Evolutionary conservation across 2,888 invertebrate species (phyloP).

Genomic region (Octonoba sinensis): DNA sequence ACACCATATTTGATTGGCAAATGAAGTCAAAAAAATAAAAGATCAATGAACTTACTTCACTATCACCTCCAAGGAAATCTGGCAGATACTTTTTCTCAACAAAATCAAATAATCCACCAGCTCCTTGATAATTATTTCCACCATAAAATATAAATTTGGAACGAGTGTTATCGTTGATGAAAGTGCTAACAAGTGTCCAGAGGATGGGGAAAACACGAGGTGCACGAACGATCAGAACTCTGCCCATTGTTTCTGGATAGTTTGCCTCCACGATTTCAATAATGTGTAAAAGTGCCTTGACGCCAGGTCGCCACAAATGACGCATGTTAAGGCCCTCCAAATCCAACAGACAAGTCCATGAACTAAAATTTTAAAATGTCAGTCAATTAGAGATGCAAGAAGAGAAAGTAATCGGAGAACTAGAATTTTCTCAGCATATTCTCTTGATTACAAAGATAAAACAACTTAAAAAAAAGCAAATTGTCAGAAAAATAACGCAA

Average conservation of each 20-base stretch:
- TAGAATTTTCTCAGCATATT: too few species aligned
- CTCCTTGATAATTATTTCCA: conserved; percentile 85
- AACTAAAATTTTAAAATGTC: conserved; percentile 72
- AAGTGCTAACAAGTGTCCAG: conserved; percentile 94
- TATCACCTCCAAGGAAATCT: conserved; percentile 91
- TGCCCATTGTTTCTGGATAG: conserved; percentile 95
- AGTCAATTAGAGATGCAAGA: neutral
- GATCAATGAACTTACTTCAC: conserved; percentile 81
- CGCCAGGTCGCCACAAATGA: conserved; percentile 94
- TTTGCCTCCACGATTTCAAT: conserved; percentile 91
- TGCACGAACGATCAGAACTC: conserved; percentile 89
- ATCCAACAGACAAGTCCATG: conserved; percentile 92
- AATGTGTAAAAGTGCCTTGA: conserved; percentile 77
- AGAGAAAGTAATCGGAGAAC: neutral
- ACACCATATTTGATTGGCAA: too few species aligned
- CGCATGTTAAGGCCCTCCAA: conserved; percentile 95
- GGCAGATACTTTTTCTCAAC: conserved; percentile 88
- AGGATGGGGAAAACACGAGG: conserved; percentile 94
- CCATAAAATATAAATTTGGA: conserved; percentile 93
- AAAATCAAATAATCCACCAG: conserved; percentile 86
- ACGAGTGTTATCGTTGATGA: conserved; percentile 94
- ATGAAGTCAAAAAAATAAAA: too few species aligned
- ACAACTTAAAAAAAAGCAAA: too few species aligned
- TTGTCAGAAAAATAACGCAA: too few species aligned
- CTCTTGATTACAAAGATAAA: too few species aligned